Conservation (phyloP, 2,888 invertebrate species). For the Mimachlamys varia region DNA sequence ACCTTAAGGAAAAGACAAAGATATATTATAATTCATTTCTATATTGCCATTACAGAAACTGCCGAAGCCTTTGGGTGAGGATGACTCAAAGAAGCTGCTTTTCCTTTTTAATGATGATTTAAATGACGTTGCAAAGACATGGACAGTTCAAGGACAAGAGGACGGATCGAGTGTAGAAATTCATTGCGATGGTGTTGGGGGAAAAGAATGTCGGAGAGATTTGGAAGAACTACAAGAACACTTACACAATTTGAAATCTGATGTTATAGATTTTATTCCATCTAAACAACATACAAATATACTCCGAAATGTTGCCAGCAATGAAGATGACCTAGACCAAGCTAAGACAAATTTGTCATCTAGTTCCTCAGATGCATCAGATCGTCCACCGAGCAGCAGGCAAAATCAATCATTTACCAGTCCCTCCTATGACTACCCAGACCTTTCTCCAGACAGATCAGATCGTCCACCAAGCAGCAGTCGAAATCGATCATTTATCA, state of each 20-base stretch:
- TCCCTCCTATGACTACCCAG: no score
- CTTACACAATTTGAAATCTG: background rate
- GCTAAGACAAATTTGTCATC: background rate
- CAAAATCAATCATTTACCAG: no score
- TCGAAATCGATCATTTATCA: background rate
- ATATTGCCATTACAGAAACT: background rate
- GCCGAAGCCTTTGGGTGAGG: background rate
- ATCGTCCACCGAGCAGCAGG: no score
- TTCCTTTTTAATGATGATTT: background rate
- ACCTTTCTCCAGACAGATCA: no score
- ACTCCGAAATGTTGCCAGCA: background rate
- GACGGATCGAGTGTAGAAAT: background rate
- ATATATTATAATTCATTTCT: no score
- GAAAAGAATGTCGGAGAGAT: background rate
- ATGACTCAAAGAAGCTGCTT: slow-evolving; percentile 1
- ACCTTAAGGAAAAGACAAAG: no score
- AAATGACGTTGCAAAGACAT: background rate
- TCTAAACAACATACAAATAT: background rate
- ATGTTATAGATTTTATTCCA: background rate
- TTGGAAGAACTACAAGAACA: background rate
- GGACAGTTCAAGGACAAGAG: background rate
- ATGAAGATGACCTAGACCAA: background rate
- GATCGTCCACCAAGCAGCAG: background rate
- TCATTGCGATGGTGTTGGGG: background rate
- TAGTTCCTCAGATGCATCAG: background rate